phyloP scores from a whole-genome alignment of 1,140 invertebrate species.

The Helicoverpa armigera region DNA sequence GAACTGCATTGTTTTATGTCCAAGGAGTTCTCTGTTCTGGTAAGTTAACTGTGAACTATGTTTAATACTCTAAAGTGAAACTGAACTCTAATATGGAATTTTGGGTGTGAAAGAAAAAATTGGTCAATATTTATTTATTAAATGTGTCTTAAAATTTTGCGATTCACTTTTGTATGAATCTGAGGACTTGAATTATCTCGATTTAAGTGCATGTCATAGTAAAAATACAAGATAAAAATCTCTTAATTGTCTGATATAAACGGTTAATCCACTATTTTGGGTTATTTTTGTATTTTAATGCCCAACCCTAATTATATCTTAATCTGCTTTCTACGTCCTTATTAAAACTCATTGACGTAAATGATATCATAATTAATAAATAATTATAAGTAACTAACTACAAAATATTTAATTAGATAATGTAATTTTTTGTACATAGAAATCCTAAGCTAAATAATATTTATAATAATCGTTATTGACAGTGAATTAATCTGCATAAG shows the following conservation, averaged over 20 bases:
- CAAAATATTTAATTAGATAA: background rate
- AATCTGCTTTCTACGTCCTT: background rate
- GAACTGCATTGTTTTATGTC: constrained; percentile 80
- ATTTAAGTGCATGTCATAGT: background rate
- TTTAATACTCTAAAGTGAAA: too few relatives aligned
- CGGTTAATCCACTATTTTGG: background rate
- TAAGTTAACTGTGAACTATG: constrained; percentile 51
- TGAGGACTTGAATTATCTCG: too few relatives aligned
- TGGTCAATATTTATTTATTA: too few relatives aligned
- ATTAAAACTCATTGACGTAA: background rate
- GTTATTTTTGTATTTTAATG: background rate
- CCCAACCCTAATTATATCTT: constrained; percentile 16
- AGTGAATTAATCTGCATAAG: background rate
- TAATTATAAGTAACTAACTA: background rate
- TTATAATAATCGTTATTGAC: background rate
- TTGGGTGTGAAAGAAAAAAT: too few relatives aligned
- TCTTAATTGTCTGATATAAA: background rate
- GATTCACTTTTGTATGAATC: too few relatives aligned
- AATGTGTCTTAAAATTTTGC: too few relatives aligned
- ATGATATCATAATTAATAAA: background rate
- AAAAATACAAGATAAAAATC: background rate
- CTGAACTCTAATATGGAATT: too few relatives aligned
- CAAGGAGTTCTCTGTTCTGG: constrained; percentile 84
- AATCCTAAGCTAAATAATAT: background rate
- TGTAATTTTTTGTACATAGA: background rate